These are phyloP conservation scores for Pristionchus entomophagus DNA, from an alignment of 2,888 invertebrate species.

Conservation along the genomic window DNA sequence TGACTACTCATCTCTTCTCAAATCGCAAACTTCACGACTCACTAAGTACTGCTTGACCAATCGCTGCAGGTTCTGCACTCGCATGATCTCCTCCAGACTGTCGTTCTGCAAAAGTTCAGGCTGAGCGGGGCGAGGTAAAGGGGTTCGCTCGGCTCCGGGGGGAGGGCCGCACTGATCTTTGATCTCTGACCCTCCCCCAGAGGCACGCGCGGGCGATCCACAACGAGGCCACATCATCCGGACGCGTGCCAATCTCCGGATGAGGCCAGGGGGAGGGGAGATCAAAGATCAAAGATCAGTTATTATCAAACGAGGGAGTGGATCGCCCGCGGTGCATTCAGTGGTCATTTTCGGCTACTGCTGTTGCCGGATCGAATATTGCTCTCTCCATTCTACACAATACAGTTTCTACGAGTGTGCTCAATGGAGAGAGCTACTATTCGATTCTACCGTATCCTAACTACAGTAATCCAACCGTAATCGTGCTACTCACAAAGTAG, in stretches of 20 bases:
- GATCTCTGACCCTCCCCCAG: no score
- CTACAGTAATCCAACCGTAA: neutral
- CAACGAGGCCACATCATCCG: no score
- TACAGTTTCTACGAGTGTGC: no score
- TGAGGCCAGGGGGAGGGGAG: no score
- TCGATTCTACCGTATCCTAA: no score
- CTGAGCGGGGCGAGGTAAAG: neutral
- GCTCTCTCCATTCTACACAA: no score
- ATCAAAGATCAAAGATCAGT: no score
- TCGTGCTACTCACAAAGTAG: slow-evolving; percentile 32
- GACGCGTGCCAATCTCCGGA: no score
- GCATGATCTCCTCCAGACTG: slow-evolving; percentile 42
- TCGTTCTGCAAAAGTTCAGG: slow-evolving; percentile 37
- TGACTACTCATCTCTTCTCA: neutral
- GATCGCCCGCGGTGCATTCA: neutral
- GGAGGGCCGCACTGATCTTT: no score
- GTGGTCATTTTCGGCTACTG: neutral
- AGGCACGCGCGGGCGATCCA: neutral
- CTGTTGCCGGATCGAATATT: no score
- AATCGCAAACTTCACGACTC: neutral
- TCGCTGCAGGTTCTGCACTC: slow-evolving; percentile 44
- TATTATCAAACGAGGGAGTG: no score
- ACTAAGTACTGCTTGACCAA: slow-evolving; percentile 45
- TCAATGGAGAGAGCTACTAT: no score
- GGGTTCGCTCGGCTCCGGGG: neutral